phyloP scores from a whole-genome alignment of 2,888 invertebrate species.

The Myopa testacea region DNA sequence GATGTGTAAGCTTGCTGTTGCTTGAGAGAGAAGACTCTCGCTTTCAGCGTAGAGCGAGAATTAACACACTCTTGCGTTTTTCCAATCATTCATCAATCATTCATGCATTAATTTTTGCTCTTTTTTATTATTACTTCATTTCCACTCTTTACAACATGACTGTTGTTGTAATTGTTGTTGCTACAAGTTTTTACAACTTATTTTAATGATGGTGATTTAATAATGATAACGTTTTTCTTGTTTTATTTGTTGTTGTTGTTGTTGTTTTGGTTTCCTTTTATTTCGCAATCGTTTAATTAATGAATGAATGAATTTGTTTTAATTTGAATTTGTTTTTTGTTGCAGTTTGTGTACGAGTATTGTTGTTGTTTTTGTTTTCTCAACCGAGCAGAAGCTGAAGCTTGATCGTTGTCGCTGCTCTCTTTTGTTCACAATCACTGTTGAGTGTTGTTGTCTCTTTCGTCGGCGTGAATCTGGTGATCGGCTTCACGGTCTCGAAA shows the following conservation, averaged over 20 bases:
- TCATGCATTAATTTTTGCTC: not conserved
- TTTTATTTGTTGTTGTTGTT: not conserved
- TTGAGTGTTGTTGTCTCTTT: not conserved
- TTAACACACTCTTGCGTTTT: not conserved
- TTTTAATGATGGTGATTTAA: not conserved
- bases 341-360: not conserved
- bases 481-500: not conserved
- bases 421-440: not conserved
- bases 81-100: not conserved
- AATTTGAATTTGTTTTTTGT: conserved; percentile 25
- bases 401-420: conserved; percentile 6
- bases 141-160: not conserved
- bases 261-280: not conserved
- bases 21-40: not conserved
- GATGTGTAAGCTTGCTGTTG: too few relatives aligned
- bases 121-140: not conserved
- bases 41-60: not conserved
- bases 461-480: conserved; percentile 1
- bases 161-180: not conserved
- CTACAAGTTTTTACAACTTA: conserved; percentile 11
- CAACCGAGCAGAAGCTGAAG: conserved; percentile 22
- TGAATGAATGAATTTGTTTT: conserved; percentile 35
- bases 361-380: not conserved
- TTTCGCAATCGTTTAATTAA: conserved; percentile 6
- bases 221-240: too few relatives aligned